Percentiles rank a stretch among this genome's conserved stretches.
Conservation (phyloP, 2,797 vertebrate genomes). For the Sphaeramia orbicularis region DNA sequence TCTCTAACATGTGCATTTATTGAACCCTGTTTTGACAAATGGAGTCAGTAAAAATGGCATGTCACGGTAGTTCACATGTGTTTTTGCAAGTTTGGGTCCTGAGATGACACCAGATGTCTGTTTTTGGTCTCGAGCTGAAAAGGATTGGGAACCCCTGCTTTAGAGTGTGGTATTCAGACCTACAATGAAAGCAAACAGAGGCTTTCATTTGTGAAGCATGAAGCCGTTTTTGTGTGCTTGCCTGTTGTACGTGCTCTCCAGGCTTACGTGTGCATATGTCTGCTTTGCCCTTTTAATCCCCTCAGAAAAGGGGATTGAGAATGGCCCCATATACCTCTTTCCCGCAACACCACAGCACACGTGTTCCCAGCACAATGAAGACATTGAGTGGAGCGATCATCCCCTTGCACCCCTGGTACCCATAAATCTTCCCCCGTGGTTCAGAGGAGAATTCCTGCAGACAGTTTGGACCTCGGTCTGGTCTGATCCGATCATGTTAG, state of each 20-base stretch:
- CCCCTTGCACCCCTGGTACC: slow-evolving; percentile 20
- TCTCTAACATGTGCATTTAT: too few relatives aligned
- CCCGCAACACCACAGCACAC: slow-evolving; percentile 32
- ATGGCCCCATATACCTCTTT: slow-evolving; percentile 9
- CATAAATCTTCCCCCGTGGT: slow-evolving; percentile 47
- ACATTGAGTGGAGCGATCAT: slow-evolving; percentile 48
- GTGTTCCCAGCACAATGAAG: slow-evolving; percentile 70
- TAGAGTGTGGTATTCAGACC: background rate
- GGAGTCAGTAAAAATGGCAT: too few relatives aligned
- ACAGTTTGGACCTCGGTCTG: slow-evolving; percentile 15
- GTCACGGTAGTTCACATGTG: too few relatives aligned
- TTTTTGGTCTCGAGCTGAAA: too few relatives aligned
- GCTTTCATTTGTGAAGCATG: background rate
- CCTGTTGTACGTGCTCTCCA: background rate
- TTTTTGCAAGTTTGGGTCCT: too few relatives aligned
- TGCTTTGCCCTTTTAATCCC: slow-evolving; percentile 52
- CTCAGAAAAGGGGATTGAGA: slow-evolving; percentile 27
- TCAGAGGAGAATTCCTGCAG: slow-evolving; percentile 41
- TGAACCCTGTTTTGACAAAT: too few relatives aligned
- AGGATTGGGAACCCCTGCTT: too few relatives aligned
- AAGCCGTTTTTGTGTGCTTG: slow-evolving; percentile 7
- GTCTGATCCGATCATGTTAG: slow-evolving; percentile 31
- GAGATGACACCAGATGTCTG: too few relatives aligned
- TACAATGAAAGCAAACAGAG: background rate
- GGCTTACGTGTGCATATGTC: slow-evolving; percentile 10